Evolutionary conservation across 2,797 vertebrate species (phyloP).

Genomic region (Hippopotamyrus pictus): DNA sequence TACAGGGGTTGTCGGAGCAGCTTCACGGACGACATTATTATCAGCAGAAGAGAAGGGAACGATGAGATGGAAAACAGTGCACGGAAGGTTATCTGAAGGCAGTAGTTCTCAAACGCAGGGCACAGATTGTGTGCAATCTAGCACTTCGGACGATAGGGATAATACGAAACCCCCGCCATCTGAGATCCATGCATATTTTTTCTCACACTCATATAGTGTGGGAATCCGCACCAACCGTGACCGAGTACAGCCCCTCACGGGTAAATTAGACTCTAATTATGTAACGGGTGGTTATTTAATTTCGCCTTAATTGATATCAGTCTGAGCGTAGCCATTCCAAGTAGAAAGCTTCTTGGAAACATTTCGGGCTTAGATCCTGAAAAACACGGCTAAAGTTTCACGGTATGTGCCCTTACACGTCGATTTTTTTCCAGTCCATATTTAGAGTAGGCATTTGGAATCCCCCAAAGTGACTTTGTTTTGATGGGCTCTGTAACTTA

Average conservation of each 20-base stretch:
- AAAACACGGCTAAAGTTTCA: not conserved
- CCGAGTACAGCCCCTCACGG: not conserved
- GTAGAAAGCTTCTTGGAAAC: not conserved
- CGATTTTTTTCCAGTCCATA: not conserved
- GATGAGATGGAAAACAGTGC: not conserved
- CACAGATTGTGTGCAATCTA: not conserved
- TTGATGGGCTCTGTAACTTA: not conserved
- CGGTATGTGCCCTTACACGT: not conserved
- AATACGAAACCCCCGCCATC: not conserved
- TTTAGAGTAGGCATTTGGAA: not conserved
- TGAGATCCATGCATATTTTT: not conserved
- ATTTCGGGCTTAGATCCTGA: not conserved
- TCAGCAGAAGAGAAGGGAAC: not conserved
- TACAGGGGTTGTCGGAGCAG: not conserved
- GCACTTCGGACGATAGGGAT: not conserved
- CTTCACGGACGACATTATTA: not conserved
- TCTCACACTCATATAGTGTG: not conserved
- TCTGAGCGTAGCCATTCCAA: not conserved
- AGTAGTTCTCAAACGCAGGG: not conserved
- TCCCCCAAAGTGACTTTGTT: not conserved
- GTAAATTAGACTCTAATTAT: not conserved
- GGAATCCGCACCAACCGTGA: not conserved
- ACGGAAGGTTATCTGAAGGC: not conserved
- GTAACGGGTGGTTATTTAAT: not conserved
- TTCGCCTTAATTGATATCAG: not conserved